Evolutionary conservation across 2,888 invertebrate genomes (phyloP).

Genomic region (Serrognathus titanus): DNA sequence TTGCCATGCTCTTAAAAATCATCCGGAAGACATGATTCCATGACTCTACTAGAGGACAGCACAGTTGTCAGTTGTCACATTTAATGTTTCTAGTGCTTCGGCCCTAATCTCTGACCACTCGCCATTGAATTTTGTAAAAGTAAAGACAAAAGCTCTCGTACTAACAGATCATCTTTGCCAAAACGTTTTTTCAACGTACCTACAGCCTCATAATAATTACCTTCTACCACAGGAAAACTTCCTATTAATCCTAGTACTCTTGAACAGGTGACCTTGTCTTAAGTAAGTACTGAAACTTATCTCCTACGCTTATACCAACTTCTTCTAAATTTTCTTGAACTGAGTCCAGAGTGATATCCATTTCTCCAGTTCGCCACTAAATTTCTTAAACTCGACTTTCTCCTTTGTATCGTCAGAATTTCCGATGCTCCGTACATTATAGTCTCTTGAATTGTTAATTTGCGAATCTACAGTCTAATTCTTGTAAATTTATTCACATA

Average conservation of each 20-base stretch:
- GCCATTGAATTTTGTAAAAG: too few species aligned
- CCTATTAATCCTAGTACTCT: conserved; percentile 24
- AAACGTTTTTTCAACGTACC: conserved; percentile 30
- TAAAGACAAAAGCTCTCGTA: conserved; percentile 29
- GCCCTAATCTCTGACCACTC: too few species aligned
- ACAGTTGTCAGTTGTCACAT: too few species aligned
- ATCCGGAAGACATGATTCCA: too few species aligned
- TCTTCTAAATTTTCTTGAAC: conserved; percentile 29
- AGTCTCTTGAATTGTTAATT: too few species aligned
- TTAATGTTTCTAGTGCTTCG: too few species aligned
- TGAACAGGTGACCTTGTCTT: conserved; percentile 21
- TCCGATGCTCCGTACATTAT: too few species aligned
- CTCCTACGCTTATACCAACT: conserved; percentile 17
- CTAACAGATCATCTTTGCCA: conserved; percentile 31
- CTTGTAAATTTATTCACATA: too few species aligned
- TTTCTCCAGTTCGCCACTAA: conserved; percentile 23
- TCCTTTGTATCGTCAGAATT: too few species aligned
- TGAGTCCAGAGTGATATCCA: conserved; percentile 30
- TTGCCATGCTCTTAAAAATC: too few species aligned
- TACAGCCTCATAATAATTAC: conserved; percentile 25
- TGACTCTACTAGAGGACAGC: too few species aligned
- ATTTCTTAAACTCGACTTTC: conserved; percentile 5
- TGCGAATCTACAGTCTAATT: too few species aligned
- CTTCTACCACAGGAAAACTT: conserved; percentile 22
- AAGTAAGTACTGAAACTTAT: conserved; percentile 27